phyloP scores from a whole-genome alignment of 2,888 invertebrate genomes.

The Eucriotettix oculatus region DNA sequence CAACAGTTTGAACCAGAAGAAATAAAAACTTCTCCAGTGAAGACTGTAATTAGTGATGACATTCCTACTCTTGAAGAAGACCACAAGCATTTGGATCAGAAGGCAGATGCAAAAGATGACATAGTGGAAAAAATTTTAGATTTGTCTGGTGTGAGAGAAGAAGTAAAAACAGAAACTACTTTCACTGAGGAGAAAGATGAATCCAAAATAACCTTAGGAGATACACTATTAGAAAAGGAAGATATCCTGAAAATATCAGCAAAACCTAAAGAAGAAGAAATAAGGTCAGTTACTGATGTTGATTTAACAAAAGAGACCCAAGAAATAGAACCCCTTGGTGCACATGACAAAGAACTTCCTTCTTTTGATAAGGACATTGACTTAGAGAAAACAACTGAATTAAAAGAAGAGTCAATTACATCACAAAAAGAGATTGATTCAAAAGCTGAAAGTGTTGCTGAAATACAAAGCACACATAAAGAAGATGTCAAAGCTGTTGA shows the following conservation, averaged over 20 bases:
- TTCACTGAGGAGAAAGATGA: too few species aligned
- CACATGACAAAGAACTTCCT: too few species aligned
- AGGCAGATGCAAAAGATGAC: too few species aligned
- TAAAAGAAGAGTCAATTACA: neutral
- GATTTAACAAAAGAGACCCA: neutral
- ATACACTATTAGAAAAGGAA: neutral
- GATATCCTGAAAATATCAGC: neutral
- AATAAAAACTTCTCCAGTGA: too few species aligned
- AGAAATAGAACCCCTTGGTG: neutral
- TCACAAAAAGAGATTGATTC: neutral
- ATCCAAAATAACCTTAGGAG: neutral
- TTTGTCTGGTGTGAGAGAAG: too few species aligned
- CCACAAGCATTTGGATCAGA: too few species aligned
- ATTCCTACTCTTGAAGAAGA: too few species aligned
- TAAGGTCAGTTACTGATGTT: neutral
- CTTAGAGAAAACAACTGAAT: neutral
- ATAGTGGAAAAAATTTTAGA: too few species aligned
- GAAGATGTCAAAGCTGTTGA: neutral
- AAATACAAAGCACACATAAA: neutral
- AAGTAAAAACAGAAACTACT: too few species aligned
- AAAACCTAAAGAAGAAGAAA: neutral
- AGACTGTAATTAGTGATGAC: too few species aligned
- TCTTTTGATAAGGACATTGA: neutral
- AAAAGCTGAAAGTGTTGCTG: neutral
- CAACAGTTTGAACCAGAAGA: too few species aligned